These are phyloP conservation scores for Diadophis punctatus DNA, from an alignment of 2,113 vertebrate genomes.

Conservation along the genomic window DNA sequence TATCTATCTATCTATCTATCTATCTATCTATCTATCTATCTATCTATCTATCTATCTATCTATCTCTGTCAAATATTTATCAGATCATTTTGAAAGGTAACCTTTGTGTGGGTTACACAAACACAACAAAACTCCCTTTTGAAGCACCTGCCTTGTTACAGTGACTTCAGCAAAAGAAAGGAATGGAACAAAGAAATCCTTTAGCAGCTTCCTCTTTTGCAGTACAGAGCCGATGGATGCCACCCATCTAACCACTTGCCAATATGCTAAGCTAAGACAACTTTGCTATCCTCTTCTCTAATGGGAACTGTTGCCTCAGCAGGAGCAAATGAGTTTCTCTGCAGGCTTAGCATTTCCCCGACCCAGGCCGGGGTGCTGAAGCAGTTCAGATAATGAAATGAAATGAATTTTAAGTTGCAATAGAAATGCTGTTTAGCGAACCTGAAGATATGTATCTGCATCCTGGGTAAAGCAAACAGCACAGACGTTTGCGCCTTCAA, in stretches of 20 bases:
- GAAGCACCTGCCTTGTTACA: neutral
- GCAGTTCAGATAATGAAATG: slow-evolving; percentile 60
- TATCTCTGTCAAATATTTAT: neutral
- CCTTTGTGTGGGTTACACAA: neutral
- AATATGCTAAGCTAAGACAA: slow-evolving; percentile 4
- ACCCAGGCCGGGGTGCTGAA: slow-evolving; percentile 56
- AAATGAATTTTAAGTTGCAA: slow-evolving; percentile 58
- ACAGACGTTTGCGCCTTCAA: slow-evolving; percentile 34
- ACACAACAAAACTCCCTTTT: slow-evolving; percentile 6
- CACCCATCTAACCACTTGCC: neutral
- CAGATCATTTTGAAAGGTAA: neutral
- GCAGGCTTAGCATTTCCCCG: slow-evolving; percentile 56
- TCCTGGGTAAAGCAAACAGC: slow-evolving; percentile 31
- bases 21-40: neutral
- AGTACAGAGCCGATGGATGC: neutral
- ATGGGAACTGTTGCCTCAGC: slow-evolving; percentile 55
- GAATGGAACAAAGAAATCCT: neutral
- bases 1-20: neutral
- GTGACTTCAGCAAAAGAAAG: neutral
- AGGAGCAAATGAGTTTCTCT: slow-evolving; percentile 62
- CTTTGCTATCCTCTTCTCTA: slow-evolving; percentile 28
- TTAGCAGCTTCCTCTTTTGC: neutral
- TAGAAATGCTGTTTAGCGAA: slow-evolving; percentile 43
- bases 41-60: neutral
- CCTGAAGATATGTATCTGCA: slow-evolving; percentile 30